Base-by-base conservation (phyloP, 2,113 vertebrate species). In the Kryptolebias marmoratus region DNA sequence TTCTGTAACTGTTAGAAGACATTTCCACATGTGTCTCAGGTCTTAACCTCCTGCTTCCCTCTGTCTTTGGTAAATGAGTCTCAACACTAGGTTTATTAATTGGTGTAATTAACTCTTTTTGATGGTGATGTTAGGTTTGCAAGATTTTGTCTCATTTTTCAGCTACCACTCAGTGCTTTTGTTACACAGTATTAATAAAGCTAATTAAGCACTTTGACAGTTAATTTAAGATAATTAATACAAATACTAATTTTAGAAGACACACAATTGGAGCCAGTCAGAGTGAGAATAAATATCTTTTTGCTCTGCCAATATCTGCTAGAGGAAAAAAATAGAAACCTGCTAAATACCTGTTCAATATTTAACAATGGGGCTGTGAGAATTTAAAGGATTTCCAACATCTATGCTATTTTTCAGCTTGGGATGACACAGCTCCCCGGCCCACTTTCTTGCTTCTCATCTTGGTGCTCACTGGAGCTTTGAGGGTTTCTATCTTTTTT, bases 221-320 rank as follows among this genome's bases (percentile, higher is more conserved):
- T 89, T 93, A 82, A 93, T 93, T 93, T 89, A 87, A 90, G 79
- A 92, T 93, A 91, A 94, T 93, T 91, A 92, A 93, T 93, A 92
- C 83, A 91, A 92, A 92, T 91, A 91, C 89, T 93, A 93, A 94
- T 93, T 92, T 92, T 93, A 93, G 90, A 92, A 63, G 68, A 59
- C 80, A 85, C 71, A 82, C 85, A 87, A 86, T 80, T 78, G 69
- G 71, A 89, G 81, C 9, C 45, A 9, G 59, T 50, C 70, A 58
- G 59, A 67, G 69, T 42, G 32, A 84, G 78, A 60, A 68, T 52
- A 70, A 75, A 79, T 66, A 64, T 27, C 61, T 66, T 57, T 68
- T 48, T 55, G 36, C 44, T 58, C 69, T 52, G 59, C 50, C 52
- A 58, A 74, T 61, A 49, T 8, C 36, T 81, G 72, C 14, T 64